phyloP scores from a whole-genome alignment of 2,113 vertebrate species.

The Erinaceus europaeus region DNA sequence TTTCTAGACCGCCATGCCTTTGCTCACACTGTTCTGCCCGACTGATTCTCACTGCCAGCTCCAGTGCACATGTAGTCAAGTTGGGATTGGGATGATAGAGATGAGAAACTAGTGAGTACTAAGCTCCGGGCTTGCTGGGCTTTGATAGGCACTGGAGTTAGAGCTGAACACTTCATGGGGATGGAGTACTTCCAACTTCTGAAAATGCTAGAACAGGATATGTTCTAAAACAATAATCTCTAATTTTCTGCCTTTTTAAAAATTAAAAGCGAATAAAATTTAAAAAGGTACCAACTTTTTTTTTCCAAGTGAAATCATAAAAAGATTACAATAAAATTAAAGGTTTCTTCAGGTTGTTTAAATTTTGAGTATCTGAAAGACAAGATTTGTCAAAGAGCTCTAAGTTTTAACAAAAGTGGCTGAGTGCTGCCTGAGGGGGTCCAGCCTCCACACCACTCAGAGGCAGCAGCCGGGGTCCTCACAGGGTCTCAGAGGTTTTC shows the following conservation, averaged over 20 bases:
- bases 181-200: neutral
- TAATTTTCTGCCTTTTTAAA: neutral
- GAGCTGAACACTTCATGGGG: neutral
- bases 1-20: neutral
- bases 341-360: neutral
- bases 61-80: neutral
- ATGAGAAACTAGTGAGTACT: neutral
- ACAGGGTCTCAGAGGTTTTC: neutral
- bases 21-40: fast-evolving
- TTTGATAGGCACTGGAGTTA: no score
- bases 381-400: neutral
- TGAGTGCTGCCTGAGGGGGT: neutral
- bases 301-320: neutral
- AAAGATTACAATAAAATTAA: neutral
- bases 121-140: fast-evolving
- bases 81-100: neutral
- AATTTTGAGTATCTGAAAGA: neutral
- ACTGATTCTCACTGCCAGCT: neutral
- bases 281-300: no score
- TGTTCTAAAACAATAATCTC: no score
- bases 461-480: neutral
- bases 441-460: neutral
- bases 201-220: neutral
- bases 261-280: neutral
- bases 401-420: neutral